These are phyloP conservation scores for Enteromius fasciolatus DNA, from an alignment of 2,797 vertebrate species.

Conservation along the genomic window DNA sequence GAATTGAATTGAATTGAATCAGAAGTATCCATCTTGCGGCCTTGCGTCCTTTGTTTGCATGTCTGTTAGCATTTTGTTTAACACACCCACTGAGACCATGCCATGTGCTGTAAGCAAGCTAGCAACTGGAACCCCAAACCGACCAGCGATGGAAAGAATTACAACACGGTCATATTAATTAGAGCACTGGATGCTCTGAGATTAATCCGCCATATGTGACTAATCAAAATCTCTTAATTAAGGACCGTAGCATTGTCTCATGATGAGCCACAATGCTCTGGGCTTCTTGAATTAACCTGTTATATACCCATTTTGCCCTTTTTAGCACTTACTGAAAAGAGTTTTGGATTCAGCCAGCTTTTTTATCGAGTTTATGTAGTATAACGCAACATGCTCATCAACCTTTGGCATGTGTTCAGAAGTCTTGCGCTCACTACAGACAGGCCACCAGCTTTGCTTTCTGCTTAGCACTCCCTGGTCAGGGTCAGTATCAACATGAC, in stretches of 20 bases:
- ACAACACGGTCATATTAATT: constrained; percentile 65
- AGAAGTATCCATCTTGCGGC: constrained; percentile 55
- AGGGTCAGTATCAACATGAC: constrained; percentile 33
- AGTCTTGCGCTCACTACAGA: constrained; percentile 29
- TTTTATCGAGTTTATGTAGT: neutral
- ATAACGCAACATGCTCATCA: constrained; percentile 7
- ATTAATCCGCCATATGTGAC: constrained; percentile 73
- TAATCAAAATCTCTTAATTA: constrained; percentile 77
- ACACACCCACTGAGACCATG: constrained; percentile 48
- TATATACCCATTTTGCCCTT: constrained; percentile 59
- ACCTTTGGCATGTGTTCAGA: constrained; percentile 44
- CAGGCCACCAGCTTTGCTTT: constrained; percentile 29
- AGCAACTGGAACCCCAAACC: constrained; percentile 40
- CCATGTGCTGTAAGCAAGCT: constrained; percentile 54
- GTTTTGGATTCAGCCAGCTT: neutral
- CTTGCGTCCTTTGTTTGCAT: constrained; percentile 39
- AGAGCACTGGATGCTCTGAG: constrained; percentile 64
- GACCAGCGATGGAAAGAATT: constrained; percentile 62
- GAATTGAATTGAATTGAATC: neutral
- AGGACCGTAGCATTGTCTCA: constrained; percentile 64
- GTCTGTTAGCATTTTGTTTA: constrained; percentile 25
- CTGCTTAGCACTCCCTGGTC: constrained; percentile 16
- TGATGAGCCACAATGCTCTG: constrained; percentile 68
- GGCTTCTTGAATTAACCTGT: constrained; percentile 63
- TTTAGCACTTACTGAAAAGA: neutral